Evolutionary conservation across 2,113 vertebrate genomes (phyloP), one percentile per base, ranked within the genome.

Genomic region (Rostratula benghalensis): DNA sequence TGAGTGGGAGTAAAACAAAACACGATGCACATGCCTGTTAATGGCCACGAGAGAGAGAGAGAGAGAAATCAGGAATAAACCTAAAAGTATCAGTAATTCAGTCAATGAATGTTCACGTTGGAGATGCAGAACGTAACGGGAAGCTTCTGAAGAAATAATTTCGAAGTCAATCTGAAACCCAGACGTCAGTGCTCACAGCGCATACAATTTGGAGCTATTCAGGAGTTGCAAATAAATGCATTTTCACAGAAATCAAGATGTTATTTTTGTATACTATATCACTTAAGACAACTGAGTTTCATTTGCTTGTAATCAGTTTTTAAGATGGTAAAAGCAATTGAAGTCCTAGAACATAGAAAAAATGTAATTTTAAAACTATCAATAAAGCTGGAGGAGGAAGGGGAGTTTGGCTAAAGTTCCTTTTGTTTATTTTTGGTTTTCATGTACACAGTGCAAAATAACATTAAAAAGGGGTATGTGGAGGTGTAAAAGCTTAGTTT

Each of bases 191-290:
- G 98, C 98, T 98, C 97, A 98, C 97, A 98, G 98, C 97, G 98
- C 98, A 98, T 96, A 98, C 98, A 99, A 99, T 99, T 99, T 98
- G 98, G 98, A 99, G 98, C 98, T 99, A 99, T 99, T 99, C 99
- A 98, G 98, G 98, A 98, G 97, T 98, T 98, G 97, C 98, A 99
- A 98, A 98, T 98, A 98, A 99, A 99, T 98, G 99, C 97, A 98
- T 99, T 99, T 99, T 99, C 99, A 99, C 99, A 99, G 99, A 99
- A 99, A 98, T 99, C 99, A 98, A 99, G 98, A 99, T 99, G 98
- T 99, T 99, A 99, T 99, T 99, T 99, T 99, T 99, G 99, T 99
- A 99, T 99, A 99, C 99, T 99, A 99, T 99, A 98, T 99, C 99
- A 99, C 98, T 99, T 99, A 99, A 99, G 98, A 99, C 98, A 99